A percentile compares a stretch with the other conserved stretches of the same genome.
Evolutionary conservation across 2,888 invertebrate genomes (phyloP).

Genomic region (Phlogophora meticulosa): DNA sequence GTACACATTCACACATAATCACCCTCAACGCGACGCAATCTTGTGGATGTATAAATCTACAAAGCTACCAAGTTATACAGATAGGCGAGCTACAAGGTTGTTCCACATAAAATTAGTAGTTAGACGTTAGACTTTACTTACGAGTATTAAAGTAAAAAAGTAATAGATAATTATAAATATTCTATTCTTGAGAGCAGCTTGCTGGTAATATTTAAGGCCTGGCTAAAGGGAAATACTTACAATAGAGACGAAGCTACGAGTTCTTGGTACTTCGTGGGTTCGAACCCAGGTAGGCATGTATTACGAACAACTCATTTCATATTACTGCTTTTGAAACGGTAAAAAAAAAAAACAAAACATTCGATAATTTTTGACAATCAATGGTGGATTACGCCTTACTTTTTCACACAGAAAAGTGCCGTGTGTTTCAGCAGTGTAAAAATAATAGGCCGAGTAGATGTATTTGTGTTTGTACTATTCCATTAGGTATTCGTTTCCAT

Average conservation of each 20-base stretch:
- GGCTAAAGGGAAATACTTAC: too few relatives aligned
- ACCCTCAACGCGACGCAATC: neutral
- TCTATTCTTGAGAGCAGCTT: too few relatives aligned
- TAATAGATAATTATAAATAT: too few relatives aligned
- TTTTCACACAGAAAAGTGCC: neutral
- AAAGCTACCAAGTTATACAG: neutral
- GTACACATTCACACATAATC: neutral
- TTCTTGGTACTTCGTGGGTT: neutral
- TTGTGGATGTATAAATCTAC: neutral
- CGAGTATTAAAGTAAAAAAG: too few relatives aligned
- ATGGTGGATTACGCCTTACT: too few relatives aligned
- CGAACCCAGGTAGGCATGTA: neutral
- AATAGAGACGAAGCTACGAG: neutral
- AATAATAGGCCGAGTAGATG: too few relatives aligned
- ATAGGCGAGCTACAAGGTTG: constrained; percentile 15
- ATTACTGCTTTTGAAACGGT: neutral
- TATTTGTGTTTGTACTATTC: neutral
- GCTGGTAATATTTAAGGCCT: too few relatives aligned
- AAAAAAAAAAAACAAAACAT: neutral
- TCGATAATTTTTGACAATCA: too few relatives aligned
- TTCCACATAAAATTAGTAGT: neutral
- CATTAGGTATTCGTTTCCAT: neutral
- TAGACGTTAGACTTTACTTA: neutral
- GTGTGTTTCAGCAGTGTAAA: neutral
- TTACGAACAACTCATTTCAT: neutral